Percentiles rank a stretch among this genome's conserved stretches.
Evolutionary conservation across 2,113 vertebrate species (phyloP).

Genomic region (Lycaon pictus): DNA sequence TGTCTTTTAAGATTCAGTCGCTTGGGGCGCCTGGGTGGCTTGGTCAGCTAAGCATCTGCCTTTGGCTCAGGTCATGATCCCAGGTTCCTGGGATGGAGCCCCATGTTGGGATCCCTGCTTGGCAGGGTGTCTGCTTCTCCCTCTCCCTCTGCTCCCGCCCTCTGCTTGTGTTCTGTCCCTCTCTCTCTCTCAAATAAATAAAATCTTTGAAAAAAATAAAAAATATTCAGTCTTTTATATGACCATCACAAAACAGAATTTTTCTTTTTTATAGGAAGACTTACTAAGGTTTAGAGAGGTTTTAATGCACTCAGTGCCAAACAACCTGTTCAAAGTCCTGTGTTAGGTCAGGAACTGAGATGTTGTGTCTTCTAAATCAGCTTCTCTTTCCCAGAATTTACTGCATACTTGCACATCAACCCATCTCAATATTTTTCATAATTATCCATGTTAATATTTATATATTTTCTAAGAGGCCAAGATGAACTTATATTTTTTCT

Average conservation of each 20-base stretch:
- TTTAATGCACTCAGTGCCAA: background rate
- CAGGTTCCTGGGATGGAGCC: no score
- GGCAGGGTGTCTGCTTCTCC: no score
- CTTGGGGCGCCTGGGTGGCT: no score
- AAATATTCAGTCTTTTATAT: background rate
- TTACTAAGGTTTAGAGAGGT: background rate
- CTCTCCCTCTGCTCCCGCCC: no score
- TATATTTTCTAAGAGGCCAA: background rate
- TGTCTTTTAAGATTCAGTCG: background rate
- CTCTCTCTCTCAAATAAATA: no score
- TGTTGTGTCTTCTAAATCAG: background rate
- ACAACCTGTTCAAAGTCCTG: background rate
- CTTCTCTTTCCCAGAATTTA: background rate
- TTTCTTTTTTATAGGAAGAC: background rate
- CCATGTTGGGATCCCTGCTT: no score
- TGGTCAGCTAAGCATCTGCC: no score
- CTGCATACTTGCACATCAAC: background rate
- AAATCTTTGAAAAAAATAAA: no score
- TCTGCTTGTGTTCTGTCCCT: no score
- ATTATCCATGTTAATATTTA: background rate
- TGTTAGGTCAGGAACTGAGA: background rate
- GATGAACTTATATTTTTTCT: background rate
- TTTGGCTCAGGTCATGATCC: no score
- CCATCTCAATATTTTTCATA: background rate
- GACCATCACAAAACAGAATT: background rate